A percentile compares a stretch with the other conserved stretches of the same genome.
phyloP scores from a whole-genome alignment of 2,888 invertebrate genomes.

The Formica aserva region DNA sequence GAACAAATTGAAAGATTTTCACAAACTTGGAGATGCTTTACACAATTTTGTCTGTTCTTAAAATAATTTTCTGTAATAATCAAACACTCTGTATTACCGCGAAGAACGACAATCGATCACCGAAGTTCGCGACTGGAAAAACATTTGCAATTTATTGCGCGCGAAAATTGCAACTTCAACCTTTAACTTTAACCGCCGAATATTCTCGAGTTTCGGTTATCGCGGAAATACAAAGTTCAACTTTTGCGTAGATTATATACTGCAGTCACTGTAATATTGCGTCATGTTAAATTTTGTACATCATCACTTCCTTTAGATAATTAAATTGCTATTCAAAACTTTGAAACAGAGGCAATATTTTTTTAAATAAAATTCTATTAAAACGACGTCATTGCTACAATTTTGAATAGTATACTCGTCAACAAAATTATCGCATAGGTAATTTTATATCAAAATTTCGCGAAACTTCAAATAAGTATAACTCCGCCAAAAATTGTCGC shows the following conservation, averaged over 20 bases:
- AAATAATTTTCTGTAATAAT: neutral
- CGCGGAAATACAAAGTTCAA: slow-evolving; percentile 24
- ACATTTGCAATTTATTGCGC: slow-evolving; percentile 39
- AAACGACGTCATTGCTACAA: neutral
- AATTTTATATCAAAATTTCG: too few species aligned
- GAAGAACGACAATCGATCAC: neutral
- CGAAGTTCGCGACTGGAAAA: slow-evolving; percentile 19
- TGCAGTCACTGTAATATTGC: slow-evolving; percentile 15
- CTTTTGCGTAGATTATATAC: slow-evolving; percentile 13
- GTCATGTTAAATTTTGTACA: neutral
- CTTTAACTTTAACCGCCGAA: slow-evolving; percentile 12
- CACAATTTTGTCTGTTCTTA: neutral
- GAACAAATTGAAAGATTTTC: neutral
- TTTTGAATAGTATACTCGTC: neutral
- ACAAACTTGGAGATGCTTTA: neutral
- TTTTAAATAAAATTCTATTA: neutral
- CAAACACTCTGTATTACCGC: neutral
- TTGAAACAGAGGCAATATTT: neutral
- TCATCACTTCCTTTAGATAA: slow-evolving; percentile 6
- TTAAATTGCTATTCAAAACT: slow-evolving; percentile 18
- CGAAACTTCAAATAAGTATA: too few species aligned
- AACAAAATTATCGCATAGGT: too few species aligned
- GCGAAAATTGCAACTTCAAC: slow-evolving; percentile 33
- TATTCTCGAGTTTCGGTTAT: slow-evolving; percentile 13
- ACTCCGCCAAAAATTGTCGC: too few species aligned